phyloP scores from a whole-genome alignment of 2,797 vertebrate species.

The Poeciliopsis turneri region DNA sequence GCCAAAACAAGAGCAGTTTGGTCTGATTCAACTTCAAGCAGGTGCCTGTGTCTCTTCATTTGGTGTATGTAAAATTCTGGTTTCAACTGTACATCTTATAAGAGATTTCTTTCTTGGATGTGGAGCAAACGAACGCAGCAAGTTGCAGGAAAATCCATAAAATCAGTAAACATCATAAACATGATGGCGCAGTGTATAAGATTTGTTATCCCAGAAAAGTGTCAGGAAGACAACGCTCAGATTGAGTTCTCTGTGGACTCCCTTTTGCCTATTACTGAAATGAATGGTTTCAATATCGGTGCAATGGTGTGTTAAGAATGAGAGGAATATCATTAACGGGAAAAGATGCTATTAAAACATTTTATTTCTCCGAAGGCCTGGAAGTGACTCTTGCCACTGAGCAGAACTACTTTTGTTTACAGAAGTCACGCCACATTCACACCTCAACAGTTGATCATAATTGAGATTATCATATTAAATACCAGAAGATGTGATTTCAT shows the following conservation, averaged over 20 bases:
- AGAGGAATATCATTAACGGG: conserved; percentile 90
- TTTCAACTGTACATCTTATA: not conserved
- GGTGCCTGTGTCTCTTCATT: not conserved
- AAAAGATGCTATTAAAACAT: conserved; percentile 86
- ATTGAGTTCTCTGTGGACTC: conserved; percentile 77
- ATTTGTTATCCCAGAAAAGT: conserved; percentile 67
- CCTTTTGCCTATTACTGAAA: conserved; percentile 86
- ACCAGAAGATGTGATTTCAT: conserved; percentile 76
- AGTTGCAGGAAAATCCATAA: conserved; percentile 32
- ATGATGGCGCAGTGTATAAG: conserved; percentile 40
- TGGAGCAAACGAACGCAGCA: conserved; percentile 32
- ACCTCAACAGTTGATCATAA: conserved; percentile 76
- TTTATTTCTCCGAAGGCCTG: conserved; percentile 81
- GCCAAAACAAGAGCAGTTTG: not conserved
- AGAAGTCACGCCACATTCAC: conserved; percentile 71
- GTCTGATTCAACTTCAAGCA: not conserved
- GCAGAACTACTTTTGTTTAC: conserved; percentile 79
- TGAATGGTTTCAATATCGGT: conserved; percentile 92
- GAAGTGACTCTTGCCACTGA: conserved; percentile 81
- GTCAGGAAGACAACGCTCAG: conserved; percentile 69
- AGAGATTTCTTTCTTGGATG: not conserved
- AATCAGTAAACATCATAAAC: conserved; percentile 39
- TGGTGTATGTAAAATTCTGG: not conserved
- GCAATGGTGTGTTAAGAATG: conserved; percentile 91
- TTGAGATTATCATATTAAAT: conserved; percentile 83